A percentile compares a stretch with the other conserved stretches of the same genome.
Conservation (phyloP, 2,888 invertebrate species). For the Cheiracanthium punctorium region DNA sequence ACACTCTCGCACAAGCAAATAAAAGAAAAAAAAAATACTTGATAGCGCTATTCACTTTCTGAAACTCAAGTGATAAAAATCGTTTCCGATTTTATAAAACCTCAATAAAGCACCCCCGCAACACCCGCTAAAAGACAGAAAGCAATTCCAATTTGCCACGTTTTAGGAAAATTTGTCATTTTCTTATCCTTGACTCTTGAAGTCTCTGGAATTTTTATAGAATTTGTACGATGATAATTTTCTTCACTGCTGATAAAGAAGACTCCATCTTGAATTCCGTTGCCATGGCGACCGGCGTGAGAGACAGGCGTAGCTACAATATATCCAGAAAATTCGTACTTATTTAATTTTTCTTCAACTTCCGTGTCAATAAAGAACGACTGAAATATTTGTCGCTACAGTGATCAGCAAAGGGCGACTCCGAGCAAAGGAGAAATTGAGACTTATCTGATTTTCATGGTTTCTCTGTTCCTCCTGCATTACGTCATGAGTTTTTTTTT, state of each 20-base stretch:
- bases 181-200: background rate
- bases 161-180: background rate
- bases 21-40: too few relatives aligned
- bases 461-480: too few relatives aligned
- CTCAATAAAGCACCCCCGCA: background rate
- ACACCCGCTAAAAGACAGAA: background rate
- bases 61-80: too few relatives aligned
- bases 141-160: background rate
- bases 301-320: conserved; percentile 43
- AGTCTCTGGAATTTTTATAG: background rate
- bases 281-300: conserved; percentile 35
- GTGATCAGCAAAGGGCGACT: too few relatives aligned
- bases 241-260: conserved; percentile 1
- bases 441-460: conserved; percentile 8
- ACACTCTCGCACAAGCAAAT: too few relatives aligned
- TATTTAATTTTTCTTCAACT: conserved; percentile 49
- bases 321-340: conserved; percentile 32
- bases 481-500: too few relatives aligned
- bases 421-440: background rate
- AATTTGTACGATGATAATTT: background rate
- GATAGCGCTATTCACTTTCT: too few relatives aligned
- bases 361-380: conserved; percentile 52
- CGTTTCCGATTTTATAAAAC: too few relatives aligned
- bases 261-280: conserved; percentile 55
- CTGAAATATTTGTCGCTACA: conserved; percentile 64